phyloP scores from a whole-genome alignment of 2,113 vertebrate species.

The Paramisgurnus dabryanus region DNA sequence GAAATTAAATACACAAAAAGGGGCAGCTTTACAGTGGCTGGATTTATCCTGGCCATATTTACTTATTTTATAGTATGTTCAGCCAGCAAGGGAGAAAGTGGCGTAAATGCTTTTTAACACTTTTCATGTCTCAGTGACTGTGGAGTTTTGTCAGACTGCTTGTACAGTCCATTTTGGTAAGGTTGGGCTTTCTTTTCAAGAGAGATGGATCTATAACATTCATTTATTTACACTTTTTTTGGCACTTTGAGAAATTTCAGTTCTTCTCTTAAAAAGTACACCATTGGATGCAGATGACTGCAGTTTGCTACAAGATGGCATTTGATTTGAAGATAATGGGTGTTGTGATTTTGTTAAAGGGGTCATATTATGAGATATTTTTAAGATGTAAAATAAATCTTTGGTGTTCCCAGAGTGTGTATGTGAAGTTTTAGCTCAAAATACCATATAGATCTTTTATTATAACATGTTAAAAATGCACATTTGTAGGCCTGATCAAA shows the following conservation, averaged over 20 bases:
- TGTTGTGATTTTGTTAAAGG: slow-evolving; percentile 5
- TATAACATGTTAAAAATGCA: too few relatives aligned
- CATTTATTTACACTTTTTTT: not conserved
- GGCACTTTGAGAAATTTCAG: slow-evolving; percentile 5
- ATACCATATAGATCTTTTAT: too few relatives aligned
- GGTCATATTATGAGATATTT: too few relatives aligned
- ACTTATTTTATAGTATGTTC: slow-evolving; percentile 68
- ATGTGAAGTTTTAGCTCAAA: too few relatives aligned
- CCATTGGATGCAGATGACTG: not conserved
- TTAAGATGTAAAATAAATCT: too few relatives aligned
- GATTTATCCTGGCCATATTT: slow-evolving; percentile 70
- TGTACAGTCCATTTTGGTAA: slow-evolving; percentile 55
- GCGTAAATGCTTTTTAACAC: slow-evolving; percentile 64
- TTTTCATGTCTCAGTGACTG: slow-evolving; percentile 69
- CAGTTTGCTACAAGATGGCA: not conserved
- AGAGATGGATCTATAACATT: slow-evolving; percentile 4
- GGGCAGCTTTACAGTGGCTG: slow-evolving; percentile 63
- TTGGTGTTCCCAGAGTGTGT: too few relatives aligned
- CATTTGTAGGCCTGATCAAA: too few relatives aligned
- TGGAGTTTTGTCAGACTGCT: slow-evolving; percentile 50
- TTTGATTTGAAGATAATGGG: not conserved
- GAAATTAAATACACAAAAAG: slow-evolving; percentile 77
- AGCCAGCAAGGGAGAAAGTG: slow-evolving; percentile 55
- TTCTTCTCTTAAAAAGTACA: not conserved
- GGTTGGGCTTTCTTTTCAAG: slow-evolving; percentile 54